Evolutionary conservation across 2,888 invertebrate species (phyloP).

Genomic region (Melinaea menophilus): DNA sequence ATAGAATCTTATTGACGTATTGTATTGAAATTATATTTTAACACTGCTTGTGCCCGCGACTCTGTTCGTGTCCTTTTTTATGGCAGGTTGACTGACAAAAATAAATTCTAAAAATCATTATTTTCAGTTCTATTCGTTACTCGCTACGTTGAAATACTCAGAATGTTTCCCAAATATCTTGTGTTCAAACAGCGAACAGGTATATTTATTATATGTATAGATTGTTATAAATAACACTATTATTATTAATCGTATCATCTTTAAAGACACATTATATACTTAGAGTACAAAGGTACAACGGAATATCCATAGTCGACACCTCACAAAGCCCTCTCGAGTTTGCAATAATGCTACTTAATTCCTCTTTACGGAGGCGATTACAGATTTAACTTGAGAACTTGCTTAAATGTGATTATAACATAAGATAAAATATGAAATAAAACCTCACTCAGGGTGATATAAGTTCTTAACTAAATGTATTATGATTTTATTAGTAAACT

Average conservation of each 20-base stretch:
- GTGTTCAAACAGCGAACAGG: background rate
- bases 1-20: too few relatives aligned
- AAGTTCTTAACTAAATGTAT: background rate
- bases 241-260: background rate
- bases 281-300: constrained; percentile 16
- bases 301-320: constrained; percentile 14
- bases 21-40: too few relatives aligned
- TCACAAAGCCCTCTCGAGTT: constrained; percentile 20
- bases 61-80: too few relatives aligned
- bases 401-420: constrained; percentile 11
- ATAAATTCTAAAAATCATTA: too few relatives aligned
- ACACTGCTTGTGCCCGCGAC: too few relatives aligned
- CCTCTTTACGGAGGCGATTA: constrained; percentile 20
- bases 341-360: constrained; percentile 27
- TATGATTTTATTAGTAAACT: background rate
- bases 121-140: too few relatives aligned
- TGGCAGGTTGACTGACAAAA: too few relatives aligned
- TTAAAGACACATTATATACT: constrained; percentile 3
- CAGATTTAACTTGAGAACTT: background rate
- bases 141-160: too few relatives aligned
- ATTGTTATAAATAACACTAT: too few relatives aligned
- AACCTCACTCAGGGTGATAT: background rate
- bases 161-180: too few relatives aligned
- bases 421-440: background rate
- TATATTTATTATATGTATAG: background rate